Evolutionary conservation across 2,797 vertebrate genomes (phyloP).

Genomic region (Cichlasoma orientale): DNA sequence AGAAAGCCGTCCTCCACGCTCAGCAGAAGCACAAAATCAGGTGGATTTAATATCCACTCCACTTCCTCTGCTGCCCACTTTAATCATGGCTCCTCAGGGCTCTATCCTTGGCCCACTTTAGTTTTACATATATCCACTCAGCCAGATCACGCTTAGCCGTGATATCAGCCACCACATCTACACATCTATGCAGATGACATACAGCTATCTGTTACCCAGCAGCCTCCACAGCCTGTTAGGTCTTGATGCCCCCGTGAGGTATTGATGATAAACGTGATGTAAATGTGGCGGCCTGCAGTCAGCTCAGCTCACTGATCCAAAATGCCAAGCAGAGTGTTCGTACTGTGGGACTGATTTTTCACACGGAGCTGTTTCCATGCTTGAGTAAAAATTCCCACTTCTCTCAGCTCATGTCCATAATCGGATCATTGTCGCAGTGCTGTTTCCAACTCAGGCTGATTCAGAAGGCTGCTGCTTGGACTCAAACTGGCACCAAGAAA

Average conservation of each 20-base stretch:
- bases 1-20: neutral
- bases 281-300: neutral
- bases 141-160: neutral
- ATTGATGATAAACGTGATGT: neutral
- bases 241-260: neutral
- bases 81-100: neutral
- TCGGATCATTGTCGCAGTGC: neutral
- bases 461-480: no score
- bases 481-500: no score
- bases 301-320: neutral
- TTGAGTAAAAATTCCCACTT: neutral
- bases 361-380: no score
- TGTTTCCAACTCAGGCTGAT: no score
- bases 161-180: neutral
- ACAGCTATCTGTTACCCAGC: neutral
- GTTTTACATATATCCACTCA: neutral
- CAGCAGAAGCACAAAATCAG: no score
- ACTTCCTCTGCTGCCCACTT: neutral
- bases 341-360: no score
- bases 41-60: rapidly evolving
- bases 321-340: neutral
- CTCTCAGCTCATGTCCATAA: neutral
- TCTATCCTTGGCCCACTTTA: neutral
- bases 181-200: neutral
- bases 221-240: neutral